Evolutionary conservation across 2,888 invertebrate genomes (phyloP).

Genomic region (Lacanobia wlatinum): DNA sequence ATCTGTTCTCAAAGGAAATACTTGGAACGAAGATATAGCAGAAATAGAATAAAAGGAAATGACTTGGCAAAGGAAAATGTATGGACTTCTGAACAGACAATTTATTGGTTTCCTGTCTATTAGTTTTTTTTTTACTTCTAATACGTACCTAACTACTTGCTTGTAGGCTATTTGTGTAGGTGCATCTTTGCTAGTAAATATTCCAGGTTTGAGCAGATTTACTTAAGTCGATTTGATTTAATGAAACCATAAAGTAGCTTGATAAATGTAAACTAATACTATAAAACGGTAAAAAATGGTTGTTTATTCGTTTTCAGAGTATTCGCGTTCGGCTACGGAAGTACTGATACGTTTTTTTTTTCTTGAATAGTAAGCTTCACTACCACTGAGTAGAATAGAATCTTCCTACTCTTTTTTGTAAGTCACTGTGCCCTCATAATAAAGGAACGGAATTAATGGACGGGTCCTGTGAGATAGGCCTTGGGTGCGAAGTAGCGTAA

Average conservation of each 20-base stretch:
- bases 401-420: no score
- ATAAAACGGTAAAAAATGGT: no score
- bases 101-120: conserved; percentile 3
- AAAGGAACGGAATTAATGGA: no score
- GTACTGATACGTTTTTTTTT: no score
- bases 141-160: background rate
- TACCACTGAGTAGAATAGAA: no score
- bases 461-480: no score
- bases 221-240: no score
- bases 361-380: no score
- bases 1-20: conserved; percentile 46
- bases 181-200: background rate
- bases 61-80: conserved; percentile 30
- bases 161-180: background rate
- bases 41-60: conserved; percentile 47
- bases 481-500: no score
- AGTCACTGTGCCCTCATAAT: no score
- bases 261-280: background rate
- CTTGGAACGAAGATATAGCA: conserved; percentile 32
- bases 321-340: no score
- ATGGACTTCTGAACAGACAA: background rate
- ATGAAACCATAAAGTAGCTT: background rate
- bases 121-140: background rate
- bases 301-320: no score
- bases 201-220: background rate